Evolutionary conservation across 37 sponge, comb jelly and placozoan genomes (phyloP).

Genomic region (Cliona cf. orientalis): DNA sequence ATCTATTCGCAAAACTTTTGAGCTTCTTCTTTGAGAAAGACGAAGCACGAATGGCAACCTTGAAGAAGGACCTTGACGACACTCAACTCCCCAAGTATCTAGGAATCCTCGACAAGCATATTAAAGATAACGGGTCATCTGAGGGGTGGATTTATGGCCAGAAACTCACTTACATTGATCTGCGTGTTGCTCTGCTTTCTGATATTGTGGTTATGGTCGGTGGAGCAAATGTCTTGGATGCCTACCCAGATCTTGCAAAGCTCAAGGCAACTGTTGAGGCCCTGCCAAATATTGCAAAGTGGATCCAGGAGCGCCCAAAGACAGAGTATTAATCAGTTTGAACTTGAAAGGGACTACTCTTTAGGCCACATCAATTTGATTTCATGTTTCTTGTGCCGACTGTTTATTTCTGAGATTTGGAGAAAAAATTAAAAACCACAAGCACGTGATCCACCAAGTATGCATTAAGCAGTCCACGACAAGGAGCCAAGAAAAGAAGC

Average conservation of each 20-base stretch:
- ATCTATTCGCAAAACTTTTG: conserved; percentile 18
- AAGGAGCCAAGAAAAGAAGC: too few relatives aligned
- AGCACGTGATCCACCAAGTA: too few relatives aligned
- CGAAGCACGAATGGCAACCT: conserved; percentile 21
- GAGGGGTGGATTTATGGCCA: conserved; percentile 52
- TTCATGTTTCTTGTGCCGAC: too few relatives aligned
- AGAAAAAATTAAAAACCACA: too few relatives aligned
- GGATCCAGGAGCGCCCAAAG: conserved; percentile 61
- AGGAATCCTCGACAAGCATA: conserved; percentile 16
- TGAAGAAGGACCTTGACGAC: conserved; percentile 30
- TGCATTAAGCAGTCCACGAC: too few relatives aligned
- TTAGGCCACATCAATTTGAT: too few relatives aligned
- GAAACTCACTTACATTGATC: conserved; percentile 49
- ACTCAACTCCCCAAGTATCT: conserved; percentile 3
- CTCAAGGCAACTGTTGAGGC: conserved; percentile 12
- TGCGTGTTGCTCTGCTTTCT: conserved; percentile 5
- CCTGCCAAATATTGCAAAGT: conserved; percentile 62
- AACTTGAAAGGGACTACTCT: too few relatives aligned
- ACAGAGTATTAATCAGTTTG: too few relatives aligned
- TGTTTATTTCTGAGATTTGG: too few relatives aligned
- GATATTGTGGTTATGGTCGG: not conserved
- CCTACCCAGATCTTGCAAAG: conserved; percentile 30
- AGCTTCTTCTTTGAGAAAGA: conserved; percentile 37
- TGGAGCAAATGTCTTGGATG: conserved; percentile 1
- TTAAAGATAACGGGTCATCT: not conserved